Percentiles rank a stretch among this genome's conserved stretches.
Evolutionary conservation across 2,888 invertebrate genomes (phyloP).

Genomic region (Chirona hameri): DNA sequence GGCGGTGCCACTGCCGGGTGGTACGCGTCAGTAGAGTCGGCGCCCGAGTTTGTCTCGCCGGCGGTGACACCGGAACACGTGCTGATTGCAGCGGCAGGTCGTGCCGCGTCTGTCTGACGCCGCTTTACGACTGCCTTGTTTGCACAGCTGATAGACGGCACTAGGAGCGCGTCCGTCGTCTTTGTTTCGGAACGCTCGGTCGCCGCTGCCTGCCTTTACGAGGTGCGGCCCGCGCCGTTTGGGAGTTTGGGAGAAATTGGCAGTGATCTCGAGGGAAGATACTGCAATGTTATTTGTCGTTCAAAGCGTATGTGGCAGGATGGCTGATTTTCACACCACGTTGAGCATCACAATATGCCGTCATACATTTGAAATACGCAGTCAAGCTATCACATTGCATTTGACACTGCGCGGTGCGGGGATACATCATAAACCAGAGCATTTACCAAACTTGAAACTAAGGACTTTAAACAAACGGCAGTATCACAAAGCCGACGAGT

Average conservation of each 20-base stretch:
- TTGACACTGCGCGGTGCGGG: no score
- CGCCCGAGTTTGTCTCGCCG: neutral
- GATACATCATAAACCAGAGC: no score
- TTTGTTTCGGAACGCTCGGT: neutral
- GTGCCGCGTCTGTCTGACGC: neutral
- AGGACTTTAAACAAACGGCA: no score
- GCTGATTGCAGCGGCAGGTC: constrained; percentile 1
- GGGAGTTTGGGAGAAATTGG: neutral
- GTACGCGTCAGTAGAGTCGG: neutral
- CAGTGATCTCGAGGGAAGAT: neutral
- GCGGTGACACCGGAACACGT: neutral
- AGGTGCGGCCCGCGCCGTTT: neutral
- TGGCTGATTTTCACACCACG: no score
- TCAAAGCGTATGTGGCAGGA: no score
- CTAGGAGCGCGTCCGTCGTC: neutral
- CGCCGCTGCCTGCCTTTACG: neutral
- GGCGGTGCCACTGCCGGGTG: no score
- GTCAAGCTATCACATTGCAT: no score
- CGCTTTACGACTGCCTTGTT: neutral
- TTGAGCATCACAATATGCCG: no score
- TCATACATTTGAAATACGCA: no score
- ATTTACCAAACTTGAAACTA: no score
- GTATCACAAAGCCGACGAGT: no score
- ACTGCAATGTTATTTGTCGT: no score
- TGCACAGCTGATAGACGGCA: neutral